Conservation (phyloP, 2,113 vertebrate genomes). For the Eonycteris spelaea region DNA sequence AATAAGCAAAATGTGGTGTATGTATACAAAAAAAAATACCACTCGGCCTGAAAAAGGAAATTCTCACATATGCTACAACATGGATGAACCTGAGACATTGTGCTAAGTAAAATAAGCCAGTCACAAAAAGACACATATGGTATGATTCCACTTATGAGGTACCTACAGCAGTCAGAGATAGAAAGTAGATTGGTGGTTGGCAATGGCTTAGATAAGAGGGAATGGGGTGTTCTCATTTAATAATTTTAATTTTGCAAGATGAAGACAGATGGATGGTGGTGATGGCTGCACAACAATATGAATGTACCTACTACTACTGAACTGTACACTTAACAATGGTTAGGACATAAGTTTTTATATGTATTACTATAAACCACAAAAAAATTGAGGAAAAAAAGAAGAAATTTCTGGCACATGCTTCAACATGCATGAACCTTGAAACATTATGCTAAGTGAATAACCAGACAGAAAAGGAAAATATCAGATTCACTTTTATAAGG, state of each 20-base stretch:
- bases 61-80: background rate
- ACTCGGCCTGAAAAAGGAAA: background rate
- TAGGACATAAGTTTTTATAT: background rate
- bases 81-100: background rate
- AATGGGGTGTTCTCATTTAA: background rate
- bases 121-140: background rate
- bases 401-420: background rate
- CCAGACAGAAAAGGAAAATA: background rate
- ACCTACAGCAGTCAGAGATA: background rate
- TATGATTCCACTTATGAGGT: background rate
- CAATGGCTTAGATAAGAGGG: too few species aligned
- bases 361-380: background rate
- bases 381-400: background rate
- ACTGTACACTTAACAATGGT: background rate
- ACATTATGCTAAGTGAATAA: background rate
- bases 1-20: background rate
- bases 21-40: background rate
- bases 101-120: background rate
- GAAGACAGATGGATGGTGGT: background rate
- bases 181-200: background rate
- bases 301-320: background rate
- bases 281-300: background rate
- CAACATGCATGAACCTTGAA: background rate
- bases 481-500: background rate
- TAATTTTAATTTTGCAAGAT: background rate